Percentiles rank a stretch among this genome's conserved stretches.
These are phyloP conservation scores for Spea hammondii DNA, from an alignment of 2,797 vertebrate species.

Conservation along the genomic window DNA sequence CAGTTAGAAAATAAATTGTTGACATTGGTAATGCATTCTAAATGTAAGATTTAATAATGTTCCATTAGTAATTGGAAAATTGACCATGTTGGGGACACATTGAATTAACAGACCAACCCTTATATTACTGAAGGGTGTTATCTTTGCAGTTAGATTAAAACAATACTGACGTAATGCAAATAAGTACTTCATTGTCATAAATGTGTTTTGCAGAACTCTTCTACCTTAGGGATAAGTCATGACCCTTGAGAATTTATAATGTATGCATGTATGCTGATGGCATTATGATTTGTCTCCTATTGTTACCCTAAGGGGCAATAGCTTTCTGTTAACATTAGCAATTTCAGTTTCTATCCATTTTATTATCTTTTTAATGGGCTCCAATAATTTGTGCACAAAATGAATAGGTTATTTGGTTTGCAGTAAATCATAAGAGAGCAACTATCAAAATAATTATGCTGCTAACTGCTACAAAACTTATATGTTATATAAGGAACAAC, in stretches of 20 bases:
- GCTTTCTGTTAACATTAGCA: constrained; percentile 50
- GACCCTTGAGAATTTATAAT: constrained; percentile 48
- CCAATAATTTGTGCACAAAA: constrained; percentile 45
- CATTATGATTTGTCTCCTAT: constrained; percentile 48
- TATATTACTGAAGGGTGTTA: constrained; percentile 20
- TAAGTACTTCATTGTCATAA: constrained; percentile 34
- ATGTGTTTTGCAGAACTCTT: constrained; percentile 43
- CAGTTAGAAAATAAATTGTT: constrained; percentile 54
- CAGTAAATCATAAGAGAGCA: constrained; percentile 40
- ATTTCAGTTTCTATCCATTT: constrained; percentile 50
- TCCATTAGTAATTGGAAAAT: constrained; percentile 5
- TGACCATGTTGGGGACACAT: constrained; percentile 23
- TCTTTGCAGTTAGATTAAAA: constrained; percentile 34
- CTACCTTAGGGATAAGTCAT: constrained; percentile 48
- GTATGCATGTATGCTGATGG: constrained; percentile 49
- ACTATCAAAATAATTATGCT: constrained; percentile 31
- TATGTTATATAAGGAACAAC: constrained; percentile 5
- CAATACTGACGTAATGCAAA: constrained; percentile 37
- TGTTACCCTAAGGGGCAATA: constrained; percentile 53
- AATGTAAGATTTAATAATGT: constrained; percentile 39
- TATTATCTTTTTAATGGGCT: constrained; percentile 51
- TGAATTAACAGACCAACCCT: constrained; percentile 27
- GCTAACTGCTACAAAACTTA: constrained; percentile 4
- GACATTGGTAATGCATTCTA: constrained; percentile 27
- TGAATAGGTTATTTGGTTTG: constrained; percentile 41